Evolutionary conservation across 2,797 vertebrate genomes (phyloP), one percentile per base, ranked within the genome.

Genomic region (Acanthurus leucopareius): DNA sequence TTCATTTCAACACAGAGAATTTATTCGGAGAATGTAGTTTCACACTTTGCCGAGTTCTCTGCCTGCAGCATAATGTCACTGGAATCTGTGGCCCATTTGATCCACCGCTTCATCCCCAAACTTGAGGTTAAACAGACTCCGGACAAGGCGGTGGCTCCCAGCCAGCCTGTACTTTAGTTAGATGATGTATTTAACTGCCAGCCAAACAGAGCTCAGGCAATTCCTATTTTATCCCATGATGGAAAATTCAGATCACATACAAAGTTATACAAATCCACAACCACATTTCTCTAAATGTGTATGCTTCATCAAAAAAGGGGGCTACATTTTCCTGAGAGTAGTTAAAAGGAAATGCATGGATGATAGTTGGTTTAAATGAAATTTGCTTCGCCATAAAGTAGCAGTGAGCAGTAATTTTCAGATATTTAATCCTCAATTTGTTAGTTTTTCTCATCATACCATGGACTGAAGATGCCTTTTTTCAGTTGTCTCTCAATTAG

Each of bases 211-310:
- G 75, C 76, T 88, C 83, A 84, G 73, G 82, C 85, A 74, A 88
- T 87, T 90, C 88, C 88, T 70, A 49, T 86, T 91, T 93, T 87
- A 93, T 91, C 83, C 90, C 83, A 67, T 80, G 82, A 88, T 92
- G 92, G 92, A 94, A 93, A 92, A 93, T 86, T 89, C 68, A 8
- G 70, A 89, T 93, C 91, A 92, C 78, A 68, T 83, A 88, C 76
- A 82, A 85, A 85, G 72, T 89, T 88, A 79, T 81, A 87, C 79
- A 89, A 87, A 86, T 90, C 75, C 73, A 73, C 76, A 44, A 89
- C 85, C 82, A 51, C 87, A 84, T 82, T 81, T 86, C 69, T 91
- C 59, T 73, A 49, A 89, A 91, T 86, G 65, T 86, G 84, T 87
- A 85, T 51, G 79, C 76, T 87, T 90, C 75, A 89, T 91, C 81